Evolutionary conservation across 2,888 invertebrate genomes (phyloP), one percentile per base, ranked within the genome.

Genomic region (Thecophora atra): DNA sequence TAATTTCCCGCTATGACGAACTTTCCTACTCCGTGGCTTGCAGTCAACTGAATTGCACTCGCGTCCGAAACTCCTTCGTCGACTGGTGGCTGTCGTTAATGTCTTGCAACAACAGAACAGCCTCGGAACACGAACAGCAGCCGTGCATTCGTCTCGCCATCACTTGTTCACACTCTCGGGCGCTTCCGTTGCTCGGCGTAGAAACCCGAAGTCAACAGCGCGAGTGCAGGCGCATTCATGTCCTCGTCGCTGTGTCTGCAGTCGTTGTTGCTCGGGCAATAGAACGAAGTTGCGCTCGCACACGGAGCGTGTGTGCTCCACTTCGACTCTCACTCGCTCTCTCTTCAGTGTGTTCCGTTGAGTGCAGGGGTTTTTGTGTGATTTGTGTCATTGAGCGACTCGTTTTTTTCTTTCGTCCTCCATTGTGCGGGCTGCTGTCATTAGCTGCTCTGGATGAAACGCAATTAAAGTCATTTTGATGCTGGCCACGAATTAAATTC

Each of bases 11-110:
- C 74, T 74, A 73, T 75, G 75, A 74, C 62, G 77, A 78, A 80
- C 81, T 80, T 81, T 77, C 78, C 79, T 79, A 83, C 81, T 78
- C 80, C 81, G 79, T 80, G 79, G 81, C 78, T 82, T 79, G 80
- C 81, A 78, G 80, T 79, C 79, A 81, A 83, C 83, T 83, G 78
- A 74, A 73, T 73, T 77, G 75, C 78, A 75, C 72, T 74, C 37
- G 51, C 47, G 26, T 19, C 63, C 19, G 62, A 56, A 70, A 70
- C 70, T 70, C 70, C 70, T 70, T 62, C 62, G 70, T 47, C 52
- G 47, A 24, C 26, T 30, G 68, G 17, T 47, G 52, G 52, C 42
- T 51, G 56, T n/a, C 44, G 67, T 47, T 58, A 58, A 42, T 69
- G 58, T 60, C 62, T 42, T 37, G 11, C 70, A 68, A 37, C 68